Evolutionary conservation across 2,113 vertebrate species (phyloP).

Genomic region (Aspiorhynchus laticeps): DNA sequence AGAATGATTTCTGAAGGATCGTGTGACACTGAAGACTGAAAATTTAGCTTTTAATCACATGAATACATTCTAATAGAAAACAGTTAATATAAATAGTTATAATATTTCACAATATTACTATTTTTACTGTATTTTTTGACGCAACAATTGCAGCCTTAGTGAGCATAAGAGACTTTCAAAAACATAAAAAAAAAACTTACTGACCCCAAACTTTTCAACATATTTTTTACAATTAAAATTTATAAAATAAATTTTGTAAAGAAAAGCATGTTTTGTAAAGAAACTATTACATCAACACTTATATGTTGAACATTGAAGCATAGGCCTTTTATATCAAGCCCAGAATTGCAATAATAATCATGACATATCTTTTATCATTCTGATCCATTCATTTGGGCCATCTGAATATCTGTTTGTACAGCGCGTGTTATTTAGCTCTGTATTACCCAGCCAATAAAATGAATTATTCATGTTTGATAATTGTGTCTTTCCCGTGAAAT

Average conservation of each 20-base stretch:
- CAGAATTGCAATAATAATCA: background rate
- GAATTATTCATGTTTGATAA: slow-evolving; percentile 25
- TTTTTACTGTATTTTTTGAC: background rate
- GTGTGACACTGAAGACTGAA: background rate
- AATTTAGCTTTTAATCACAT: background rate
- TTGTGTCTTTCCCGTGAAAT: background rate
- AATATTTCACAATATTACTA: background rate
- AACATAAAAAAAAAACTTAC: background rate
- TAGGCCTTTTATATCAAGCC: background rate
- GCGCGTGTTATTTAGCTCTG: background rate
- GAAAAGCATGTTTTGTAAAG: background rate
- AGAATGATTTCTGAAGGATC: background rate
- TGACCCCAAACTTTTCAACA: background rate
- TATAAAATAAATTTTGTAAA: background rate
- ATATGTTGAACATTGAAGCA: too few species aligned
- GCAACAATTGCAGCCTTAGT: background rate
- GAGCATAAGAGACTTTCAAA: background rate
- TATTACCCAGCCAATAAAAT: slow-evolving; percentile 24
- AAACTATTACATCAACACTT: background rate
- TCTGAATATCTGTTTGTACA: background rate
- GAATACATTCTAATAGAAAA: background rate
- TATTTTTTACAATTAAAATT: background rate
- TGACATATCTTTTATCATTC: background rate
- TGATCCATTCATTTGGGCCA: background rate
- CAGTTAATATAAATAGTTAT: background rate